Conservation (phyloP, 1,140 invertebrate genomes). For the Sycophaga agraensis region DNA sequence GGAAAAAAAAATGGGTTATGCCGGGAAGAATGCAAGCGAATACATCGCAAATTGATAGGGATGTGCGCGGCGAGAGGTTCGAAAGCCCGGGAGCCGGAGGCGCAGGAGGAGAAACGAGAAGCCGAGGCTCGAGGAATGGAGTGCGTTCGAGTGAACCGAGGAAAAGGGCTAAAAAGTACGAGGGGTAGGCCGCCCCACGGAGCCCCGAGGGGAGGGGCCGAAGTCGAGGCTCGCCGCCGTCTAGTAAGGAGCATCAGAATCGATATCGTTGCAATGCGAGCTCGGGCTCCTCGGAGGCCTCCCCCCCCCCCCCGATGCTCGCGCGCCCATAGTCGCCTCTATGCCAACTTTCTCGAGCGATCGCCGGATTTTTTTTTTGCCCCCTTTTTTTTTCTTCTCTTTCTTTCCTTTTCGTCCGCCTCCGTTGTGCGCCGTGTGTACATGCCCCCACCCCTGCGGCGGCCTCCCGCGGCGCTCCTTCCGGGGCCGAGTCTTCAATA, state of each 20-base stretch:
- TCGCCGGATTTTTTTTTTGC: slow-evolving; percentile 8
- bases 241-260: slow-evolving; percentile 59
- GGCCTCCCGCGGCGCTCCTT: slow-evolving; percentile 27
- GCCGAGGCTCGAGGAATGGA: neutral
- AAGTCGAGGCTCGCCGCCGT: slow-evolving; percentile 36
- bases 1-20: too few relatives aligned
- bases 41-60: too few relatives aligned
- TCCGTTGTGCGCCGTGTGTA: too few relatives aligned
- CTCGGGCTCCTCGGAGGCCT: slow-evolving; percentile 33
- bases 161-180: slow-evolving; percentile 57
- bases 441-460: too few relatives aligned
- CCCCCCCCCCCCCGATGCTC: slow-evolving; percentile 26
- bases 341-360: slow-evolving; percentile 29
- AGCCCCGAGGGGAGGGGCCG: neutral
- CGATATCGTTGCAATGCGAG: slow-evolving; percentile 59
- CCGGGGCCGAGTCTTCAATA: slow-evolving; percentile 19
- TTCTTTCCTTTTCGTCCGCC: slow-evolving; percentile 7
- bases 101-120: slow-evolving; percentile 9
- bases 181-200: slow-evolving; percentile 53
- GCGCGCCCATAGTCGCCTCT: slow-evolving; percentile 4
- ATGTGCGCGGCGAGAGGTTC: too few relatives aligned
- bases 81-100: neutral
- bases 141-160: slow-evolving; percentile 31
- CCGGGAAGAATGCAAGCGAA: too few relatives aligned
- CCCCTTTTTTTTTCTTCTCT: slow-evolving; percentile 19